Evolutionary conservation across 2,888 invertebrate species (phyloP).

Genomic region (Tyria jacobaeae): DNA sequence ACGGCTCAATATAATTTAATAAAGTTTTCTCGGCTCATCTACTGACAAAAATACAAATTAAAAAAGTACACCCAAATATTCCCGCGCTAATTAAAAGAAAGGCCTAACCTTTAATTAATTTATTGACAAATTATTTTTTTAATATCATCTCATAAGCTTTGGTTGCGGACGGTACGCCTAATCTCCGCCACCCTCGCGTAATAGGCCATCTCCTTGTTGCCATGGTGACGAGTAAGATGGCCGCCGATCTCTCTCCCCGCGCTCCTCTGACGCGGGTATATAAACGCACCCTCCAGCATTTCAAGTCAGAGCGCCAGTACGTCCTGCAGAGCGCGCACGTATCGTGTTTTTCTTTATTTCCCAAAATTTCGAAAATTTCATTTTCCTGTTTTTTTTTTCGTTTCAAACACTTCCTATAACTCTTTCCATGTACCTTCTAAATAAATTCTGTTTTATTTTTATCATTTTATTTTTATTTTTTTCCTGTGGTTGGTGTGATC

Average conservation of each 20-base stretch:
- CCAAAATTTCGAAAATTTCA: slow-evolving; percentile 59
- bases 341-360: slow-evolving; percentile 56
- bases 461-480: slow-evolving; percentile 50
- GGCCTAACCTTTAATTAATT: slow-evolving; percentile 44
- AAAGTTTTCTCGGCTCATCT: slow-evolving; percentile 31
- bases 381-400: slow-evolving; percentile 47
- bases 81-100: slow-evolving; percentile 45
- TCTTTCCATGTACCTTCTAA: slow-evolving; percentile 35
- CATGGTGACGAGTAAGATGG: slow-evolving; percentile 82
- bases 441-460: slow-evolving; percentile 53
- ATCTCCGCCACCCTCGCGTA: slow-evolving; percentile 85
- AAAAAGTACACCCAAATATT: slow-evolving; percentile 29
- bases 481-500: slow-evolving; percentile 63
- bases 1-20: slow-evolving; percentile 39
- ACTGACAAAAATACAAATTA: slow-evolving; percentile 25
- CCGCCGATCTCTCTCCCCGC: slow-evolving; percentile 69
- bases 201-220: slow-evolving; percentile 85
- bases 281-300: slow-evolving; percentile 67
- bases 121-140: slow-evolving; percentile 50
- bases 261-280: slow-evolving; percentile 68
- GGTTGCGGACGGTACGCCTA: slow-evolving; percentile 77
- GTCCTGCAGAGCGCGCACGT: slow-evolving; percentile 60
- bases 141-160: slow-evolving; percentile 47
- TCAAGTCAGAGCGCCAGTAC: slow-evolving; percentile 80
- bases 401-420: slow-evolving; percentile 31